Conservation (phyloP, 2,113 vertebrate species). For the Peromyscus maniculatus region DNA sequence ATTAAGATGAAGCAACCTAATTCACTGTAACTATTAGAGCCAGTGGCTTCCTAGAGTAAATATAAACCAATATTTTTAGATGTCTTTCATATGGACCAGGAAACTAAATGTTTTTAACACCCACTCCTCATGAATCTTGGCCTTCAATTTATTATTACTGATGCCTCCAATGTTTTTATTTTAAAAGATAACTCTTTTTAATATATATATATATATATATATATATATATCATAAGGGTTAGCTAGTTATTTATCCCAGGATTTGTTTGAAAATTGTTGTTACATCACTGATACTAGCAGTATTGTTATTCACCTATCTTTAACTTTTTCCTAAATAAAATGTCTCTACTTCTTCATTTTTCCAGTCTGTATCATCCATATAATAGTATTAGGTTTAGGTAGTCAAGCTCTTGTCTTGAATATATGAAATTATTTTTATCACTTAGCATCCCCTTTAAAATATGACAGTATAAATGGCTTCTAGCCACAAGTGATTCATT, state of each 20-base stretch:
- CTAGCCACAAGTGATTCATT: not conserved
- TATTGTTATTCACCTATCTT: conserved; percentile 36
- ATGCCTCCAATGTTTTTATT: conserved; percentile 48
- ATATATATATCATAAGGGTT: conserved; percentile 1
- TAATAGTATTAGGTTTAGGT: conserved; percentile 21
- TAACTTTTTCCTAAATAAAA: not conserved
- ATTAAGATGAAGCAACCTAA: conserved; percentile 40
- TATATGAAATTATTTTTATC: conserved; percentile 40
- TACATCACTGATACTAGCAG: not conserved
- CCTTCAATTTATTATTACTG: conserved; percentile 42
- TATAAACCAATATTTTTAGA: conserved; percentile 9
- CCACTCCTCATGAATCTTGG: not conserved
- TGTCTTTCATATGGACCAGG: conserved; percentile 2
- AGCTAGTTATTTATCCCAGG: conserved; percentile 16
- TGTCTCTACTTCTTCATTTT: not conserved
- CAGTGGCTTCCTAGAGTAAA: not conserved
- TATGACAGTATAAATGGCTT: conserved; percentile 30
- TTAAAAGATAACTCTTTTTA: conserved; percentile 52
- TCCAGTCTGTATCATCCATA: not conserved
- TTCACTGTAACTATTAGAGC: not conserved
- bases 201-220: no score
- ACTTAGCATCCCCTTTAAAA: conserved; percentile 13
- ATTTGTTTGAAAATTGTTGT: conserved; percentile 46
- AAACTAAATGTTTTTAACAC: not conserved
- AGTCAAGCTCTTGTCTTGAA: not conserved